A percentile compares a stretch with the other conserved stretches of the same genome.
Conservation (phyloP, 2,113 vertebrate species). For the Erythrocebus patas region DNA sequence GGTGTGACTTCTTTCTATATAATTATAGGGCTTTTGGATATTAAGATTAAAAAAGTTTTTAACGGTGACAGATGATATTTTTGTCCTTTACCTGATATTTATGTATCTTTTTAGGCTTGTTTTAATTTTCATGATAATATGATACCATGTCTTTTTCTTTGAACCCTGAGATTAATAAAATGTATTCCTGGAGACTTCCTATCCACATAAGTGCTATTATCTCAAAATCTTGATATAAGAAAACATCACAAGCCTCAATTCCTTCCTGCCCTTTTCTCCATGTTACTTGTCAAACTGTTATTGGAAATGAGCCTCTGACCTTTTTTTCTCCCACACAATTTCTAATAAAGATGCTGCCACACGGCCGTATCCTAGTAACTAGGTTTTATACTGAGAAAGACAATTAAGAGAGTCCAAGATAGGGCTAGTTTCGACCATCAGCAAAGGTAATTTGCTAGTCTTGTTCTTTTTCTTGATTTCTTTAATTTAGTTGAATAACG, state of each 20-base stretch:
- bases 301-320: slow-evolving; percentile 67
- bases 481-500: slow-evolving; percentile 70
- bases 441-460: slow-evolving; percentile 59
- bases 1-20: not conserved
- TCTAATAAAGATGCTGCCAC: slow-evolving; percentile 70
- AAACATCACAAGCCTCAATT: slow-evolving; percentile 49
- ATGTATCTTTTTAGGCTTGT: not conserved
- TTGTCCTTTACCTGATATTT: slow-evolving; percentile 24
- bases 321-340: slow-evolving; percentile 71
- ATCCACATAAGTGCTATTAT: slow-evolving; percentile 42
- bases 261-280: slow-evolving; percentile 60
- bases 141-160: slow-evolving; percentile 29
- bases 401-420: slow-evolving; percentile 61
- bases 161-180: slow-evolving; percentile 33
- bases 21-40: not conserved
- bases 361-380: slow-evolving; percentile 62
- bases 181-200: slow-evolving; percentile 37
- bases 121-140: slow-evolving; percentile 55
- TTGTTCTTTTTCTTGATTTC: not conserved
- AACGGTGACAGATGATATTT: not conserved
- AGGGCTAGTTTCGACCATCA: not conserved
- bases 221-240: slow-evolving; percentile 65
- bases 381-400: slow-evolving; percentile 62
- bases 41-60: not conserved
- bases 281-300: slow-evolving; percentile 66